Evolutionary conservation across 2,888 invertebrate species (phyloP).

Genomic region (Clusia tigrina): DNA sequence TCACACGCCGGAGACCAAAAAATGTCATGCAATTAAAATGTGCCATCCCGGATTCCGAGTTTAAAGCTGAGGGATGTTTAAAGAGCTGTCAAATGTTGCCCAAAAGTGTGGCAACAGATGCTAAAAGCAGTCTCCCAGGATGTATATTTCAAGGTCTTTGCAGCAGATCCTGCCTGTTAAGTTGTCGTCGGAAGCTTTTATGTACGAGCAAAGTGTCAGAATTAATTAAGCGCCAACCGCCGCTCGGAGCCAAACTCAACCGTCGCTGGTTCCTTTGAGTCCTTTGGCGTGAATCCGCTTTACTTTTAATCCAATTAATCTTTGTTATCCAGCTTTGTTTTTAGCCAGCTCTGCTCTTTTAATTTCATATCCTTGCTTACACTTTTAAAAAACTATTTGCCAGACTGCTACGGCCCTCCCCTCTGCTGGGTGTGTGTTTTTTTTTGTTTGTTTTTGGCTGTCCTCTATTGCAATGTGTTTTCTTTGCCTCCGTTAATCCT

Average conservation of each 20-base stretch:
- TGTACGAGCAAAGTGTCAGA: background rate
- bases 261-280: no score
- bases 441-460: background rate
- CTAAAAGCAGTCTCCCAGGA: no score
- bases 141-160: no score
- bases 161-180: no score
- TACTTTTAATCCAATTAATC: slow-evolving; percentile 4
- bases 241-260: background rate
- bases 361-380: background rate
- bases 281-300: background rate
- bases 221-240: background rate
- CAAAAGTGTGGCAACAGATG: no score
- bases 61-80: no score
- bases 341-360: background rate
- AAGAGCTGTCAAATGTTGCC: no score
- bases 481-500: background rate
- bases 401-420: background rate
- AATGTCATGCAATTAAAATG: no score
- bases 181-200: no score
- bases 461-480: background rate
- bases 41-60: no score
- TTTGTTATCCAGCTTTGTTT: background rate
- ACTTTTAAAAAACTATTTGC: background rate
- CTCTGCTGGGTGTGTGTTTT: background rate
- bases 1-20: no score